A percentile compares a stretch with the other conserved stretches of the same genome.
phyloP scores from a whole-genome alignment of 2,113 vertebrate species.

The Labrus mixtus region DNA sequence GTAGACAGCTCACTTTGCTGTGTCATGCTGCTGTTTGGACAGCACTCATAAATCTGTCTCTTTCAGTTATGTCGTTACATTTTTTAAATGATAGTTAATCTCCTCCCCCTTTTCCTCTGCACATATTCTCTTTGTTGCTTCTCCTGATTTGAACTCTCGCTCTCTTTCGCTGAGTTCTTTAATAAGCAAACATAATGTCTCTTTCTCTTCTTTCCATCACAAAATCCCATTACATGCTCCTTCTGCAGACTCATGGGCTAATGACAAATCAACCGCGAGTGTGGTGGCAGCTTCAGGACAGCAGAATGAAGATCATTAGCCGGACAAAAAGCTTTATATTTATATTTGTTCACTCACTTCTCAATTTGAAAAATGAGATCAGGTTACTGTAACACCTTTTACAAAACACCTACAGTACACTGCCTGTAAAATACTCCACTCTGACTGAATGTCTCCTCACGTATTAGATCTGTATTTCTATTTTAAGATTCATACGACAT shows the following conservation, averaged over 20 bases:
- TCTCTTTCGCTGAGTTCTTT: background rate
- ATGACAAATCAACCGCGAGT: conserved; percentile 5
- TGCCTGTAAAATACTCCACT: background rate
- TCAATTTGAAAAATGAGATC: background rate
- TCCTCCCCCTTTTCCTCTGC: background rate
- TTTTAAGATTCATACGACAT: background rate
- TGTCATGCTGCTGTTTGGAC: conserved; percentile 31
- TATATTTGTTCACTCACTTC: background rate
- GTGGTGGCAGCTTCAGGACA: background rate
- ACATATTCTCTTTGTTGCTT: background rate
- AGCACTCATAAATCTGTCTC: background rate
- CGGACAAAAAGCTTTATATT: background rate
- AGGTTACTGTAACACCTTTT: background rate
- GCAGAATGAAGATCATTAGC: background rate
- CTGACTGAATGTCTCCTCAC: background rate
- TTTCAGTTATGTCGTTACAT: conserved; percentile 16
- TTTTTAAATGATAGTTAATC: background rate
- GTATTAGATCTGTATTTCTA: background rate
- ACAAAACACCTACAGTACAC: too few species aligned
- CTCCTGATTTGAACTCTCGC: conserved; percentile 14
- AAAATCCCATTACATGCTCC: conserved; percentile 35
- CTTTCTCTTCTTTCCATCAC: conserved; percentile 1
- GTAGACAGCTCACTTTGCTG: conserved; percentile 35
- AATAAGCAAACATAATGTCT: conserved; percentile 23
- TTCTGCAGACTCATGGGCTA: conserved; percentile 19